Evolutionary conservation across 2,113 vertebrate species (phyloP), one percentile per base, ranked within the genome.

Genomic region (Tragelaphus imberbis): DNA sequence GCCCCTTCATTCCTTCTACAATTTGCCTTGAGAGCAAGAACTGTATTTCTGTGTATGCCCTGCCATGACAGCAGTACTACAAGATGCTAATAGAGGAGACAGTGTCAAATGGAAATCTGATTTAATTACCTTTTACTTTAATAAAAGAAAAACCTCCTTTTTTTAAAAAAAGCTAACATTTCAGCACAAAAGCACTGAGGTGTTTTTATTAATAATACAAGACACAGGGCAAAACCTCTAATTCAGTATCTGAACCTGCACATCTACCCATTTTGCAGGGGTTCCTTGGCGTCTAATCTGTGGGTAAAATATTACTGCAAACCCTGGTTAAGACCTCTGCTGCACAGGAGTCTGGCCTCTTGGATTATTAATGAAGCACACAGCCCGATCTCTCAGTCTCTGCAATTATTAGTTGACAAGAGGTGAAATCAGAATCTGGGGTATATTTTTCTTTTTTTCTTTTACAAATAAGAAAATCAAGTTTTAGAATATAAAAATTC

Each of bases 61-160:
- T 55, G 77, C 80, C 49, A 1, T 5, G 7, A 49, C 5, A 49
- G 79, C 3, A 49, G 71, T 4, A 7, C 40, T 13, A 30, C 17
- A 47, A 63, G 25, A 63, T 17, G 82, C 71, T 81, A 71, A 85
- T 3, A 23, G 27, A 44, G 23, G 53, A 90, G 61, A 68, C 0
- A 65, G 53, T 33, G 80, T 86, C 53, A 88, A 51, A 90, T 8
- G 80, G 84, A 92, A 91, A 84, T 30, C 94, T 90, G 58, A 68
- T 44, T 55, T 87, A 84, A 94, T 53, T 47, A 61, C 49, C 92
- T 89, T 96, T 85, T 92, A 90, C 33, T 75, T 93, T 80, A 71
- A 61, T 71, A 96, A 84, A 80, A 68, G 88, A 65, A 92, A 56
- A 63, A 14, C 25, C 33, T 49, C 3, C n/a, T 16, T 53, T 81